Evolutionary conservation across 2,113 vertebrate genomes (phyloP).

Genomic region (Camelus dromedarius): DNA sequence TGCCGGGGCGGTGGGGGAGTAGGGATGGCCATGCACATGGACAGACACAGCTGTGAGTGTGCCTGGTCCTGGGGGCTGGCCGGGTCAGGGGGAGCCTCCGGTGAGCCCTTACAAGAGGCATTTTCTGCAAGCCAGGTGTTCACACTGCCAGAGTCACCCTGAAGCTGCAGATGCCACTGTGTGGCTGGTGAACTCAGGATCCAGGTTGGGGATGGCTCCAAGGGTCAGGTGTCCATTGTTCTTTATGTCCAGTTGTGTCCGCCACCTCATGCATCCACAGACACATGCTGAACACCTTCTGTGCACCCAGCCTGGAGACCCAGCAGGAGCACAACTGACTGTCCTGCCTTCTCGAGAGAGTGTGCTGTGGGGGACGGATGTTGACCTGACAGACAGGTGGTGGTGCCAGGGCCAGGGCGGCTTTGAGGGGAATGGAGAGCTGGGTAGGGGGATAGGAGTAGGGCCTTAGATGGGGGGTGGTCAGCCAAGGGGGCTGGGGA

Average conservation of each 20-base stretch:
- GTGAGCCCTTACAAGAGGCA: not conserved
- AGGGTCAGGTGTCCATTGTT: rapidly evolving
- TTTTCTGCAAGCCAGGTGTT: not conserved
- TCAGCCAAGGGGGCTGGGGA: too few species aligned
- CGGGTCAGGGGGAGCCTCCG: rapidly evolving
- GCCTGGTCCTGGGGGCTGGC: not conserved
- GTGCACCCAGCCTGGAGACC: not conserved
- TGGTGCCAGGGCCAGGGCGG: not conserved
- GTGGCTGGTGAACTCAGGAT: not conserved
- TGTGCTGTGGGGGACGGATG: rapidly evolving
- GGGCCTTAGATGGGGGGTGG: not conserved
- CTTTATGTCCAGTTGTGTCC: not conserved
- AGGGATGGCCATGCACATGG: not conserved
- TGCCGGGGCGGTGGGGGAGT: slow-evolving; percentile 34
- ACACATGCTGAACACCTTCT: not conserved
- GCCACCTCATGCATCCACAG: rapidly evolving
- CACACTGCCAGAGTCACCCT: rapidly evolving
- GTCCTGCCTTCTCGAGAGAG: not conserved
- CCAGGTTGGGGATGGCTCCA: not conserved
- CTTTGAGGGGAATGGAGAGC: not conserved
- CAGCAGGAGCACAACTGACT: rapidly evolving
- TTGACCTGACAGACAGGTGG: too few species aligned
- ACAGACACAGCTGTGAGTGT: slow-evolving; percentile 54
- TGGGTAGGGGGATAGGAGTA: not conserved
- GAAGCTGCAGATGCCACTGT: rapidly evolving